Percentiles rank a stretch among this genome's conserved stretches.
Conservation (phyloP, 2,888 invertebrate genomes). For the Pherbina coryleti region DNA sequence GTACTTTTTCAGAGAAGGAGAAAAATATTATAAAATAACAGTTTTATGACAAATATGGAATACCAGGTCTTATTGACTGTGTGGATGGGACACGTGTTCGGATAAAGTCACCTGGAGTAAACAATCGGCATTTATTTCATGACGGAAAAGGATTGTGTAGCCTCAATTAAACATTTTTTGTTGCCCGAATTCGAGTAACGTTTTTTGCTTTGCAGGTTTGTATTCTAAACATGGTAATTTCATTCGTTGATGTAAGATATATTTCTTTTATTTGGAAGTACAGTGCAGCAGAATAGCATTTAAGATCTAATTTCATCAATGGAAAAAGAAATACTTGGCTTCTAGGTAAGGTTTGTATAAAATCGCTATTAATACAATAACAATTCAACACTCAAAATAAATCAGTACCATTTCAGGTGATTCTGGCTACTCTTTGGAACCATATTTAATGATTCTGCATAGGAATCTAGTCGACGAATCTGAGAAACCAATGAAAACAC, state of each 20-base stretch:
- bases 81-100: not conserved
- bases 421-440: not conserved
- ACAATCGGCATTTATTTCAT: not conserved
- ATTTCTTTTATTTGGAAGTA: not conserved
- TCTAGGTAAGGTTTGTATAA: too few species aligned
- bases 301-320: not conserved
- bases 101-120: not conserved
- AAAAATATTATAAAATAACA: not conserved
- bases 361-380: too few species aligned
- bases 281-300: not conserved
- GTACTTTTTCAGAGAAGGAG: not conserved
- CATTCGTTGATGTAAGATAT: not conserved
- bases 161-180: not conserved
- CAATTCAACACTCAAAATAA: not conserved
- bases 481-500: not conserved
- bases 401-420: not conserved
- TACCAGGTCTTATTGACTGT: not conserved
- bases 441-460: not conserved
- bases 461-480: not conserved
- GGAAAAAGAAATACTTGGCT: too few species aligned
- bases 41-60: not conserved
- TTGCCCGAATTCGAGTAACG: not conserved
- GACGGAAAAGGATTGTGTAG: not conserved
- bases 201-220: not conserved
- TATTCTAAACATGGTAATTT: not conserved